Evolutionary conservation across 2,888 invertebrate species (phyloP), one percentile per base, ranked within the genome.

Genomic region (Cordilura impudica): DNA sequence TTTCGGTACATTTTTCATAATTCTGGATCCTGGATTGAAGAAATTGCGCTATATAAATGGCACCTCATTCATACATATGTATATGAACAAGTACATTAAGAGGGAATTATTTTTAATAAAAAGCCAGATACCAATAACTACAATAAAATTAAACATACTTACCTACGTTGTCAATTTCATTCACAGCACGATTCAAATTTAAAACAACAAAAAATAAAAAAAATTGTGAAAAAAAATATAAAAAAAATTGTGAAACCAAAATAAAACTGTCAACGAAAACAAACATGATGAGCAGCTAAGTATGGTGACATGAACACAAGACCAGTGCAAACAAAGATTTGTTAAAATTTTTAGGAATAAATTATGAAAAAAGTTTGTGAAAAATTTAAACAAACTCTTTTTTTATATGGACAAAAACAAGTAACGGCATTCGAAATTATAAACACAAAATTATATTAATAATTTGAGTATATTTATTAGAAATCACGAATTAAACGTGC

Each of bases 171-270:
- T 69, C 69, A 78, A 78, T 78, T 78, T 65, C 73, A 73, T 78
- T 78, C 78, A 78, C 69, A 78, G 65, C 78, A 78, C 78, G 78
- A 73, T 58, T 73, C 35, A 78, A 78, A 69, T 60, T 69, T 26
- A 69, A 73, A 23, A 51, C 65, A 39, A 65, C 54, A 60, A 74
- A 8, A n/a, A 73, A 66, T 35, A 66, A 54, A 71, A 60, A 45
- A 66, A 49, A 63, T 39, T 58, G 39, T 47, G n/a, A 51, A 18
- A 63, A 61, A 66, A 21, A 60, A 29, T 7, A 8, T 31, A 31
- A 31, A 4, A 31, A 31, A 26, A 4, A 26, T n/a, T n/a, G n/a
- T n/a, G n/a, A n/a, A 31, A 7, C 10, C 31, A 31, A 31, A 4
- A 61, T 26, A 45, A 29, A 29, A 19, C 56, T 72, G 61, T 49